Base-by-base conservation (phyloP, 2,113 vertebrate species). In the Ciconia boyciana region DNA sequence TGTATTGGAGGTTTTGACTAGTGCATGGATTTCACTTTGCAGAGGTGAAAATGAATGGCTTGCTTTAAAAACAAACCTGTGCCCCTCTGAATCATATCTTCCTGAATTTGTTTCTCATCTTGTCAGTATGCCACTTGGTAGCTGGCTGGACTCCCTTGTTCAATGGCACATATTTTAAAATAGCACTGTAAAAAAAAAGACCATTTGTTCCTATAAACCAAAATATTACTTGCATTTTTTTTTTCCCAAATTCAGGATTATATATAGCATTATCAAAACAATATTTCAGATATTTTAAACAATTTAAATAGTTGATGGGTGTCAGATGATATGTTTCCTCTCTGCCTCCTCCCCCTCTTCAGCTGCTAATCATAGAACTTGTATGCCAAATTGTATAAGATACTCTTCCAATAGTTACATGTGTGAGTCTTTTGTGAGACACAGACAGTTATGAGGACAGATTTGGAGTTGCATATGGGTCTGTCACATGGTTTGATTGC, bases 401-500 rank as follows among this genome's bases (percentile, higher is more conserved):
- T 98, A 90, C 97, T 98, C 98, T 98, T 98, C 98, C 98, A 98
- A 98, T 98, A 98, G 97, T 98, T 98, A 97, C 98, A 98, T 98
- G 98, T 98, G 98, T 97, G 98, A 98, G 97, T 97, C 97, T 97
- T 98, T 98, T 98, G 97, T 98, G 97, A 98, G 98, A 97, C 95
- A 94, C 96, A 98, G 98, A 98, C 98, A 98, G 97, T 98, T 97
- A 98, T 46, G 95, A 98, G 98, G 98, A 98, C 98, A 98, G 98
- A 98, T 98, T 98, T 98, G 98, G 97, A 98, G 98, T 98, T 98
- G 97, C 98, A 98, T 98, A 98, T 98, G 98, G 98, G 98, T 98
- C 97, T 98, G 98, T 98, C 98, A 98, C 98, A 98, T 98, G 98
- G 94, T 97, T 98, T 98, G 97, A 98, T 97, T 98, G 97, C 97